Base-by-base conservation (phyloP, 2,888 invertebrate species). In the Aspidiotus destructor region DNA sequence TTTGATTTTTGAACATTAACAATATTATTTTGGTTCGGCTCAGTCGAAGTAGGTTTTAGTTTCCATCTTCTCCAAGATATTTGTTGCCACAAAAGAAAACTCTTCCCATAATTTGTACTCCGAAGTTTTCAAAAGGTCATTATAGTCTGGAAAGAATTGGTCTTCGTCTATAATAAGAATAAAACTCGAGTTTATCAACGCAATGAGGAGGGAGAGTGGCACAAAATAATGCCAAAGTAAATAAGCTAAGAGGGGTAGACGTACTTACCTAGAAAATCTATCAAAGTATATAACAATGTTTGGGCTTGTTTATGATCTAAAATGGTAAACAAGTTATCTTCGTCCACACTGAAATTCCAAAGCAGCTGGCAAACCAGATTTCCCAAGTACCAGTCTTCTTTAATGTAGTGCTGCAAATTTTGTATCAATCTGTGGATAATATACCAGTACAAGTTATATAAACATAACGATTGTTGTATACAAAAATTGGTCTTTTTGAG, bases 301-400 rank as follows among this genome's bases (percentile, higher is more conserved):
- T 84, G 82, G 41, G 83, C 79, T 73, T 82, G 80, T 58, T 77
- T 74, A 67, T 81, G 79, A 7, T 79, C 78, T 60, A 82, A 77
- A 2, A 80, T 75, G 57, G 79, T 79, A 71, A 80, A 78, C 15
- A 81, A 75, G 74, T 81, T 79, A 15, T 75, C 75, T 6, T 78
- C 78, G 71, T 84, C 73, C n/a, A 73, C 73, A 28, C 73, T 72
- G 65, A 62, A 69, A 48, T 88, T 88, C 86, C 87, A 87, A 67
- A 87, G 77, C 7, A 85, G 85, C 79, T 87, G 83, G 79, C 91
- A 90, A 15, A 88, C 84, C 70, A 90, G 83, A 69, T 82, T 82
- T 8, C 86, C 83, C 70, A 90, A 75, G 71, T 83, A 80, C 87
- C 87, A 88, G 76, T 87, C 86, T 69, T 80, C 80, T 72, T 83